Evolutionary conservation across 2,113 vertebrate species (phyloP), one percentile per base, ranked within the genome.

Genomic region (Siniperca chuatsi): DNA sequence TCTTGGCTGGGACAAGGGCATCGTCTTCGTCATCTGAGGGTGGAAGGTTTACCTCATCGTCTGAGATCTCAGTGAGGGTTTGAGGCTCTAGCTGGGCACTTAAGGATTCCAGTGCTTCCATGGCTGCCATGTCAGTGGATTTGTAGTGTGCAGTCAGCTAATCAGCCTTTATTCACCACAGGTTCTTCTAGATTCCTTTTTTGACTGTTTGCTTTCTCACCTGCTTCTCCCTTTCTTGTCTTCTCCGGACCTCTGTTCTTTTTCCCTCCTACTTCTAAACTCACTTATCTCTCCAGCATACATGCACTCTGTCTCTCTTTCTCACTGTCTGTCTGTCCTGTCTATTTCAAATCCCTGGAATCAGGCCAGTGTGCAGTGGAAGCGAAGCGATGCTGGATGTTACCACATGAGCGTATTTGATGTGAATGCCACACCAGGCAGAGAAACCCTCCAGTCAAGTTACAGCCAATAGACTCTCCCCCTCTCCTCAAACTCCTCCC

Each of bases 1-100:
- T 93, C 75, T 90, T 93, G 40, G 58, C 85, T 23, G 77, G 74
- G 0, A 72, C 74, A 0, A 82, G 75, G 35, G 64, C 86, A 50
- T 92, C 92, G 5, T 94, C 94, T 81, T 96, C 95, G 4, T 95
- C 94, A 20, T 96, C 95, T 12, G 94, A 94, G 6, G 87, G 87
- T 1, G 90, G 91, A 3, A 95, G 88, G 89, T 96, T 92, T 62
- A 96, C 35, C 77, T 96, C 95, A 16, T 96, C 95, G 2, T 96
- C 95, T 2, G 95, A 96, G 85, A 95, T 87, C 80, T 96, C 95
- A 12, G 94, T 94, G 73, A 96, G 91, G 67, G 89, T 92, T 6
- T 92, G 89, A 67, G 77, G 89, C 61, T 95, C 94, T 2, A 92
- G 64, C 57, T 84, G 90, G 46, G 67, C 79, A 72, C 88, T 95